phyloP scores from a whole-genome alignment of 2,888 invertebrate genomes.

The Eristalis intricaria region DNA sequence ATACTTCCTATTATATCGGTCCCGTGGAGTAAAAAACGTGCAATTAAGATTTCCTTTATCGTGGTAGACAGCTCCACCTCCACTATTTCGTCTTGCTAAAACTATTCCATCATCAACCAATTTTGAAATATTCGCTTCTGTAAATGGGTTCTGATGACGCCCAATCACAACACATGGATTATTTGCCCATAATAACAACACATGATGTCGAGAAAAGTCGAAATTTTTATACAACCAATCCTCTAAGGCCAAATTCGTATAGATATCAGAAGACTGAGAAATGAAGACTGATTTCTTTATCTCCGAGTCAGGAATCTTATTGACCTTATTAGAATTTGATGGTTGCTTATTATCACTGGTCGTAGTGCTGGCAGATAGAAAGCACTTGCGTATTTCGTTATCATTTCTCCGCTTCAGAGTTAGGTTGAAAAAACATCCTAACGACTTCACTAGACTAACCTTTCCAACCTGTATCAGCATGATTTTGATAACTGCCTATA shows the following conservation, averaged over 20 bases:
- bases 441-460: conserved; percentile 54
- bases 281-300: conserved; percentile 94
- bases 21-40: conserved; percentile 93
- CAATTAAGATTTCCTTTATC: conserved; percentile 96
- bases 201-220: conserved; percentile 90
- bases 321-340: conserved; percentile 54
- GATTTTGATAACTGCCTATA: conserved; percentile 38
- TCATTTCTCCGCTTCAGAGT: conserved; percentile 22
- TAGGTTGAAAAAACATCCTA: conserved; percentile 33
- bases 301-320: conserved; percentile 80
- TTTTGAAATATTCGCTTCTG: conserved; percentile 91
- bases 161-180: conserved; percentile 97
- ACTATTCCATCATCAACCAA: conserved; percentile 86
- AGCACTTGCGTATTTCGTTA: conserved; percentile 53
- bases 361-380: conserved; percentile 50
- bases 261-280: conserved; percentile 95
- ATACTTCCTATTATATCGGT: conserved; percentile 91
- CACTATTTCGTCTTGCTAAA: conserved; percentile 95
- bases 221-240: conserved; percentile 97
- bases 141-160: conserved; percentile 98
- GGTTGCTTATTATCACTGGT: conserved; percentile 78
- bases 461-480: conserved; percentile 57
- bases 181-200: conserved; percentile 96
- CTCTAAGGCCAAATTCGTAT: conserved; percentile 96
- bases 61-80: conserved; percentile 98